Evolutionary conservation across 2,797 vertebrate species (phyloP), one percentile per base, ranked within the genome.

Genomic region (Gila robusta): DNA sequence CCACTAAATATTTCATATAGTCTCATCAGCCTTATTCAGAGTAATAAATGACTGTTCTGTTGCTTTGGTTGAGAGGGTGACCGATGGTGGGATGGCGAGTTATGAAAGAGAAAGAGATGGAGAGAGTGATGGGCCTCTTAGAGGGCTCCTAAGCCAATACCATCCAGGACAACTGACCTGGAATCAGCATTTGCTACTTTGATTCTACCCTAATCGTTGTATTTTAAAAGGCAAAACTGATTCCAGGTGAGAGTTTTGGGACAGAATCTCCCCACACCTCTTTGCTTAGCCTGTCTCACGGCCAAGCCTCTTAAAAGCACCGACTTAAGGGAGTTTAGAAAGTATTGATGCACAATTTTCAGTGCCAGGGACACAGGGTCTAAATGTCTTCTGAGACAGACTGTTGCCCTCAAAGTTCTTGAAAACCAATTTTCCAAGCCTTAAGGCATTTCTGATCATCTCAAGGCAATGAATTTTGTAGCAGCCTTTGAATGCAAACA

Each of bases 11-110:
- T 93, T 92, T 93, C 93, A 91, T 77, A 82, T 93, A 91, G 92
- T 96, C 98, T 96, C 96, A 94, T 96, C 92, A 87, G 91, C 93
- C 92, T 94, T 92, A 94, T 94, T 93, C 95, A 95, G 93, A 93
- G 87, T 92, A 87, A 94, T 92, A 93, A 93, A 92, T 93, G 92
- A 95, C 84, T 70, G 39, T 59, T 82, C 47, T 80, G 82, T 71
- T 84, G 54, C 64, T 84, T 84, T 62, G 83, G 70, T 74, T 82
- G 82, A 86, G 70, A 83, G 80, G 59, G 77, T 70, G 35, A 86
- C 21, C 4, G 76, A 77, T 77, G 41, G 39, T 49, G 49, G 54
- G 39, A 86, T 74, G 79, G 39, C 32, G 59, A 83, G 79, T 84
- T 81, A 56, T 73, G 76, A 59, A 81, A 82, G 83, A 35, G 32